Conservation (phyloP, 2,113 vertebrate genomes). For the Apaloderma vittatum region DNA sequence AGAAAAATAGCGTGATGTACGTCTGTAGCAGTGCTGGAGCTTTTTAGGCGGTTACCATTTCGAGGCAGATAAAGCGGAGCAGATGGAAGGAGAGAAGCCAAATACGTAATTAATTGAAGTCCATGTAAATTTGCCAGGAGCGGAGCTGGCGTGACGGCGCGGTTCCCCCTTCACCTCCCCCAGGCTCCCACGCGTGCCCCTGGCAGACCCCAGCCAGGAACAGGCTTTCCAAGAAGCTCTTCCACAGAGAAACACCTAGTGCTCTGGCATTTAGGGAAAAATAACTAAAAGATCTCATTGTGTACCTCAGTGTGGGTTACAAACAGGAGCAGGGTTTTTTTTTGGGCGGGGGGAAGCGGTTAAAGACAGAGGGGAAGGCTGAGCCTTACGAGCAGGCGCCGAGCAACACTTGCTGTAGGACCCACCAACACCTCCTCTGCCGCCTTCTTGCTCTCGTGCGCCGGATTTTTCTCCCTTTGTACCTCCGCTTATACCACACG, state of each 20-base stretch:
- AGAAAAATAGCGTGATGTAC: rapidly evolving
- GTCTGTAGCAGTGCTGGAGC: rapidly evolving
- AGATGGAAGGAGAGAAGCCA: not conserved
- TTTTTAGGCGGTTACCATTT: not conserved
- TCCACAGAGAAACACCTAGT: rapidly evolving
- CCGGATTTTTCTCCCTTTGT: not conserved
- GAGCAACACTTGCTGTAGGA: not conserved
- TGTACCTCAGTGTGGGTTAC: rapidly evolving
- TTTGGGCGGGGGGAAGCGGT: rapidly evolving
- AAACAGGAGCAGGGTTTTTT: not conserved
- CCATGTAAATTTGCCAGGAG: not conserved
- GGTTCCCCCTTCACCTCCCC: not conserved
- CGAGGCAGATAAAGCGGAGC: not conserved
- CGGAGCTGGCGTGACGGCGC: not conserved
- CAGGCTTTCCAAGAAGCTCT: not conserved
- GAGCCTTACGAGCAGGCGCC: rapidly evolving
- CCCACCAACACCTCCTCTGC: not conserved
- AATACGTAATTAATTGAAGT: not conserved
- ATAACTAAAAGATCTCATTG: rapidly evolving
- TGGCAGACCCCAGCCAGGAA: not conserved
- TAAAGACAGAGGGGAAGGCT: not conserved
- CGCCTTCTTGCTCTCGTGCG: not conserved
- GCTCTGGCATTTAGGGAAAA: not conserved
- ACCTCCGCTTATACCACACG: constrained; percentile 72
- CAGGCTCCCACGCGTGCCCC: not conserved